These are phyloP conservation scores for Tetragonula clypearis DNA, from an alignment of 1,140 invertebrate genomes.

Conservation along the genomic window DNA sequence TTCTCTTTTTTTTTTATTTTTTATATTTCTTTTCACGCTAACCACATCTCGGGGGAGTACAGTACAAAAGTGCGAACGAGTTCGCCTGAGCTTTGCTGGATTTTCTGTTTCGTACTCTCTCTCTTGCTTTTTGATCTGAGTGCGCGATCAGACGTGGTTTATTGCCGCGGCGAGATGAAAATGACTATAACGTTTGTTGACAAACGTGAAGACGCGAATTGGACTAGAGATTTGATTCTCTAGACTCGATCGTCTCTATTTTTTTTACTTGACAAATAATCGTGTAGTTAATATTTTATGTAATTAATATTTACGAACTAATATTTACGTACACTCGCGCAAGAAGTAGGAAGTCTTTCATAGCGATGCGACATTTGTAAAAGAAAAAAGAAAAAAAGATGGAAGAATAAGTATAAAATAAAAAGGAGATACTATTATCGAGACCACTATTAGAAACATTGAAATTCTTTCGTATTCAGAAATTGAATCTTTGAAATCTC, in stretches of 20 bases:
- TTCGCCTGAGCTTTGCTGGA: slow-evolving; percentile 74
- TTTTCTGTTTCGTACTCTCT: slow-evolving; percentile 37
- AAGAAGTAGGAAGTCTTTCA: too few species aligned
- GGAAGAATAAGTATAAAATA: too few species aligned
- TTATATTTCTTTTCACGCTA: slow-evolving; percentile 29
- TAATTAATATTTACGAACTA: too few species aligned
- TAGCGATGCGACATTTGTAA: too few species aligned
- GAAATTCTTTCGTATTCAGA: too few species aligned
- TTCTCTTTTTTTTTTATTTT: not conserved
- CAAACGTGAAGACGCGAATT: not conserved
- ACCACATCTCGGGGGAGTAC: slow-evolving; percentile 38
- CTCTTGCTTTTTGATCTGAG: slow-evolving; percentile 31
- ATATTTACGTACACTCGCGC: too few species aligned
- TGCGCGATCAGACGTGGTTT: slow-evolving; percentile 18
- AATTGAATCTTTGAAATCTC: too few species aligned
- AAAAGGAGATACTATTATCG: too few species aligned
- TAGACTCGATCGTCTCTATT: not conserved
- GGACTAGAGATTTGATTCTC: too few species aligned
- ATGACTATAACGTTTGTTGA: not conserved
- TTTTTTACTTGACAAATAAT: not conserved
- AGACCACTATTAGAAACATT: too few species aligned
- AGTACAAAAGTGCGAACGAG: slow-evolving; percentile 57
- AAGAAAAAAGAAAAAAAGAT: too few species aligned
- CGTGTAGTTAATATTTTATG: too few species aligned
- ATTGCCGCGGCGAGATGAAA: not conserved